phyloP scores from a whole-genome alignment of 1,140 invertebrate genomes.

The Drosophila funebris region DNA sequence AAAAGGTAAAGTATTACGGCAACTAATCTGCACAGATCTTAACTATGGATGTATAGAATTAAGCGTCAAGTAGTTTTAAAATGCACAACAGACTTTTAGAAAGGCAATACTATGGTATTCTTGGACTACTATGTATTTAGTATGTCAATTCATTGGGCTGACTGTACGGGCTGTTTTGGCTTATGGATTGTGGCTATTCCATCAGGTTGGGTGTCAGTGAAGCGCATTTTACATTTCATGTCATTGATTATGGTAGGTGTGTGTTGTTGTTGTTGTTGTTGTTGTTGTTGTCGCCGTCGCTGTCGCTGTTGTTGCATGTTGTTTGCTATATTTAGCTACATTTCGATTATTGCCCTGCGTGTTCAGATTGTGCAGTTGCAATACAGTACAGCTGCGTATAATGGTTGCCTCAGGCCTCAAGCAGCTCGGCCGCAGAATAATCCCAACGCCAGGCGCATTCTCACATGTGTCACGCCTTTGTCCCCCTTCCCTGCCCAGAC shows the following conservation, averaged over 20 bases:
- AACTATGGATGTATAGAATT: neutral
- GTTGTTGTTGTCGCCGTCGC: constrained; percentile 3
- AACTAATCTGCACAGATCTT: neutral
- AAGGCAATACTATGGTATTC: neutral
- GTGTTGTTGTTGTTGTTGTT: neutral
- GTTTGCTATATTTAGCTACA: constrained; percentile 62
- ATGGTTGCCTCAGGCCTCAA: constrained; percentile 13
- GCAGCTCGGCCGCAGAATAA: constrained; percentile 61
- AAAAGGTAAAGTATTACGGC: too few relatives aligned
- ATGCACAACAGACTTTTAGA: neutral
- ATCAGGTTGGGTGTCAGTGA: constrained; percentile 4
- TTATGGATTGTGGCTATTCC: constrained; percentile 17
- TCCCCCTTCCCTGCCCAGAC: neutral
- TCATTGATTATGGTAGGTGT: constrained; percentile 11
- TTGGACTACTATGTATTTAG: too few relatives aligned
- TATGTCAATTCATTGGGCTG: neutral
- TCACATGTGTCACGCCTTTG: constrained; percentile 59
- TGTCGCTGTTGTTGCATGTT: too few relatives aligned
- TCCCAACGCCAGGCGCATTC: constrained; percentile 65
- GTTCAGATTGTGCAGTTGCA: constrained; percentile 7
- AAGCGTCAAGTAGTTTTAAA: neutral
- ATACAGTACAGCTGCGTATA: constrained; percentile 27
- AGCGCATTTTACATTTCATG: constrained; percentile 13
- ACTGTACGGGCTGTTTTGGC: constrained; percentile 1
- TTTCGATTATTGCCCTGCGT: constrained; percentile 56